Evolutionary conservation across 1,140 invertebrate species (phyloP).

Genomic region (Drosophila busckii): DNA sequence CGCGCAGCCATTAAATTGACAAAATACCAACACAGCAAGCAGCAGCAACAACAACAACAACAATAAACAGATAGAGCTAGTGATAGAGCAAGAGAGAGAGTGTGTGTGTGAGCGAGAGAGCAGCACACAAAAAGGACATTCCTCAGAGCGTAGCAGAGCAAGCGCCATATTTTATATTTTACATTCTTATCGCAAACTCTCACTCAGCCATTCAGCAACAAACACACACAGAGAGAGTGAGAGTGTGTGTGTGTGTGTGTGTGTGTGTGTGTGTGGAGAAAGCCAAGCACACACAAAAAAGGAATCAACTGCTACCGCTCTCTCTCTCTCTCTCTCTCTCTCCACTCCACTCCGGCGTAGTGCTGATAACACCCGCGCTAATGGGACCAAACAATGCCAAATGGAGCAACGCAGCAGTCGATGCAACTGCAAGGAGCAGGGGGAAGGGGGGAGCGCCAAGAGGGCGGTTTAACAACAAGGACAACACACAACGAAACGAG

Average conservation of each 20-base stretch:
- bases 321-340: no score
- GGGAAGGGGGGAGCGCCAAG: background rate
- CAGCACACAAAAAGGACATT: conserved; percentile 75
- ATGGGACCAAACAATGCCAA: conserved; percentile 78
- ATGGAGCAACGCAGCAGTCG: conserved; percentile 60
- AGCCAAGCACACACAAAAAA: conserved; percentile 24
- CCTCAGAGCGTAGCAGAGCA: conserved; percentile 56
- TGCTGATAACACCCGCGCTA: conserved; percentile 77
- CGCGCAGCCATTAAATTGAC: conserved; percentile 72
- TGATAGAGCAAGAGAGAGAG: conserved; percentile 2
- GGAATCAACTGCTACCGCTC: conserved; percentile 71
- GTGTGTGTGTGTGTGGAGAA: background rate
- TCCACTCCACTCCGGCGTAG: no score
- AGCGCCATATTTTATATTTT: conserved; percentile 78
- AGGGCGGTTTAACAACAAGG: conserved; percentile 7
- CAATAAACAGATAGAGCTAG: conserved; percentile 34
- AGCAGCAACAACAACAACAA: conserved; percentile 26
- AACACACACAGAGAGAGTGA: conserved; percentile 1
- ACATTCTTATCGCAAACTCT: conserved; percentile 79
- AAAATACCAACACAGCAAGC: conserved; percentile 76
- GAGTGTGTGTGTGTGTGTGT: conserved; percentile 6
- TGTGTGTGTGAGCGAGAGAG: background rate
- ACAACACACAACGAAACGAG: conserved; percentile 25
- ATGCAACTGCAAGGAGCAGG: conserved; percentile 22
- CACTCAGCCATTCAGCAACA: conserved; percentile 69